Evolutionary conservation across 1,140 invertebrate species (phyloP), one percentile per base, ranked within the genome.

Genomic region (Nixonia krombeini): DNA sequence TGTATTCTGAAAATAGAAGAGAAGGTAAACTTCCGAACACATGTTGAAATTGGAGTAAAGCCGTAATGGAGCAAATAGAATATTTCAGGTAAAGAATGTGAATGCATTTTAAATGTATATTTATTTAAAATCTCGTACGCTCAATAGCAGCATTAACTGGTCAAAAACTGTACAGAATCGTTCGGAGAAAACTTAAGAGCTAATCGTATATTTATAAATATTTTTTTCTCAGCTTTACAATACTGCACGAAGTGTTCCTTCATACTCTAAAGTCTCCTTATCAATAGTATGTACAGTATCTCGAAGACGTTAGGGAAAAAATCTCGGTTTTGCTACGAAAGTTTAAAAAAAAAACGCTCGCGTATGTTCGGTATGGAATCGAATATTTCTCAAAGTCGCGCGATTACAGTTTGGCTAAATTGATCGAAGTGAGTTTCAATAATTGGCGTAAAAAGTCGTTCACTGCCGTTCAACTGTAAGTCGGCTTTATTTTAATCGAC

Each of bases 61-160:
- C n/a, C n/a, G n/a, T n/a, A n/a, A n/a, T n/a, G n/a, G n/a, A n/a
- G n/a, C n/a, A n/a, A n/a, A n/a, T n/a, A n/a, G n/a, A n/a, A n/a
- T n/a, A n/a, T n/a, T n/a, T n/a, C n/a, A n/a, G n/a, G n/a, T n/a
- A n/a, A n/a, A n/a, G n/a, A n/a, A n/a, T n/a, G n/a, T n/a, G n/a
- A n/a, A n/a, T n/a, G n/a, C n/a, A n/a, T n/a, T 70, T 70, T 59
- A 56, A 64, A 70, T 70, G 66, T 70, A 59, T 70, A 59, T 70
- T 70, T 69, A 69, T 69, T 69, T 63, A 69, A 69, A 69, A 63
- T 63, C 59, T 63, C 37, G 21, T 21, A 3, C 21, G 21, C 21
- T 21, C 21, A 21, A 21, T 21, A 3, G 56, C 59, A 70, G 66
- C 56, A 7, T 70, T n/a, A 70, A 70, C 61, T 70, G 56, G 29